Evolutionary conservation across 2,113 vertebrate genomes (phyloP), one percentile per base, ranked within the genome.

Genomic region (Tetrao urogallus): DNA sequence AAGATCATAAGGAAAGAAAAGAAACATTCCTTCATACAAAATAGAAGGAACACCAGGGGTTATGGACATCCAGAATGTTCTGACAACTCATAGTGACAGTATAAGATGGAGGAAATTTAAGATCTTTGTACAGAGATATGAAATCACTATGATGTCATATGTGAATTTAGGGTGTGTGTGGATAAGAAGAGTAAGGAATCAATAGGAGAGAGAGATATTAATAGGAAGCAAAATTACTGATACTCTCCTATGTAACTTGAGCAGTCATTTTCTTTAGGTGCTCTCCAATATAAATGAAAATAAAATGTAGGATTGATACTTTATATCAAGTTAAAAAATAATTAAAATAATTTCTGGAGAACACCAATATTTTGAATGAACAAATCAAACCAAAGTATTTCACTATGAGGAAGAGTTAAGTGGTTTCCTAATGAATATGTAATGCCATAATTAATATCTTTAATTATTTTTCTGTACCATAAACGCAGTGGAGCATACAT

Each of bases 401-500:
- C 15, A 54, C 38, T 64, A 52, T 34, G 34, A 86, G 47, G 64
- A 48, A 88, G 21, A 88, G 56, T 48, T 86, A 83, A 83, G 63
- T 75, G 24, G 20, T 81, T 92, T 94, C 19, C 61, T 93, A 91
- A 91, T 86, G 57, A 94, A 95, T 91, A 77, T 78, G 15, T 86
- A 95, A 91, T 80, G 9, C 6, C 12, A 63, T 78, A 11, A 82
- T 94, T 91, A 92, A 86, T 70, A 91, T 94, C 95, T 94, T 91
- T 92, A 40, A 88, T 86, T 15, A 36, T 83, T 74, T 91, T 93
- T 94, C 93, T 40, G 75, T 92, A 91, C 74, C 34, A 83, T 74
- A 89, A 96, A 72, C 79, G 93, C 82, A 61, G 87, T 61, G 86
- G 89, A 94, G 70, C 88, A 88, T 91, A 72, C 94, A 83, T 78